Evolutionary conservation across 1,140 invertebrate species (phyloP), one percentile per base, ranked within the genome.

Genomic region (Microplitis demolitor): DNA sequence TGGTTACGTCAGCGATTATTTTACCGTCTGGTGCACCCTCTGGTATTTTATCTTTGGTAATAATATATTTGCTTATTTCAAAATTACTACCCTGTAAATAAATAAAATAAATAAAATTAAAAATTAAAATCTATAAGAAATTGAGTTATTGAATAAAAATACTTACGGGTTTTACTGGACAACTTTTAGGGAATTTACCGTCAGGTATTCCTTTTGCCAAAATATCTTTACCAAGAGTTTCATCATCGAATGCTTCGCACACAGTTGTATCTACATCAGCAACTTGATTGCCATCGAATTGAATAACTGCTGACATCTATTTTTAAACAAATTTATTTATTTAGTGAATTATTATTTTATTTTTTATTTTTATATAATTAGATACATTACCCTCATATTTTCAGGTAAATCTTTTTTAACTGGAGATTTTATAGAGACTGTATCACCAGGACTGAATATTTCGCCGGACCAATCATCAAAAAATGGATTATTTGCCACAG

Each of bases 141-240:
- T 60, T 33, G 31, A 33, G 1, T 16, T 60, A 11, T 6, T 60
- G 3, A 60, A 60, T 24, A 24, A 60, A 31, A 24, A 33, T 24
- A 60, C 11, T 68, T 68, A 68, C 66, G 6, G 66, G 50, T 56
- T 68, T 68, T 2, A 68, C 33, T 6, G 66, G 66, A 68, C 66
- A 68, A 3, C 5, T 9, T 35, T 68, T 54, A 4, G 66, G 66
- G 50, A 68, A 68, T 56, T 68, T 35, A n/a, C 51, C 66, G 3
- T 53, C 14, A 9, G 66, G 66, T 33, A 68, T 11, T 34, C 66
- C 66, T 9, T 8, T 8, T 11, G 31, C 51, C 14, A 68, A 3
- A 33, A 68, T 11, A 34, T 56, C 66, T 33, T 68, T 24, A 11
- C 66, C 66, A 33, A 68, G 4, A 31, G 34, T 56, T 53, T 24